Conservation (phyloP, 2,888 invertebrate genomes). For the Augochlorella aurata region DNA sequence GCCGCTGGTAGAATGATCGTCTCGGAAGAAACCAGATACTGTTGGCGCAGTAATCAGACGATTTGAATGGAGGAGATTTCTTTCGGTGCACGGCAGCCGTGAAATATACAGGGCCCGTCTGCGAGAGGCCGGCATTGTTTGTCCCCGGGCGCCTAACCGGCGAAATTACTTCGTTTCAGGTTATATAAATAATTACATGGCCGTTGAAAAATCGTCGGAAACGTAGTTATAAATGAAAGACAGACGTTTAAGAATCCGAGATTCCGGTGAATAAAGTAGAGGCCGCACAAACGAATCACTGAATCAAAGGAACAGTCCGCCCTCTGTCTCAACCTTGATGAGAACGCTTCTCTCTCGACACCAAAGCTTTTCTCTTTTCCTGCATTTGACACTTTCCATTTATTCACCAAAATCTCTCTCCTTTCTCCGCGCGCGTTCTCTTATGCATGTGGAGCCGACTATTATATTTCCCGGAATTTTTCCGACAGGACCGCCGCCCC, state of each 20-base stretch:
- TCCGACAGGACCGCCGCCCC: not conserved
- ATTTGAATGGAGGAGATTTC: not conserved
- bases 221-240: not conserved
- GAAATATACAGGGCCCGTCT: not conserved
- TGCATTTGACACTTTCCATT: constrained; percentile 51
- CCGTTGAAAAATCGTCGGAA: not conserved
- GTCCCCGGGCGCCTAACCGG: not conserved
- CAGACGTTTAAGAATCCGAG: not conserved
- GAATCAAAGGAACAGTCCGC: constrained; percentile 41
- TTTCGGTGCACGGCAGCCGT: not conserved
- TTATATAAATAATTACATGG: not conserved
- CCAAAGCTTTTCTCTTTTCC: constrained; percentile 32
- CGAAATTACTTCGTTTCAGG: not conserved
- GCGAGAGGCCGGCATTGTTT: not conserved
- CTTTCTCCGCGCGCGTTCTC: constrained; percentile 29
- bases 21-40: not conserved
- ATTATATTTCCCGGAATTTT: constrained; percentile 22
- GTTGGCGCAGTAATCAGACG: not conserved
- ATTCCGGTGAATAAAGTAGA: constrained; percentile 17
- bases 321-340: constrained; percentile 45
- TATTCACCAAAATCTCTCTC: constrained; percentile 43
- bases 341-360: constrained; percentile 45
- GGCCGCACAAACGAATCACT: constrained; percentile 37
- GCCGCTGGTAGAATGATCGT: not conserved
- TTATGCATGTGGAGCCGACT: constrained; percentile 3